Base-by-base conservation (phyloP, 2,888 invertebrate genomes). In the Andricus quercusramuli region DNA sequence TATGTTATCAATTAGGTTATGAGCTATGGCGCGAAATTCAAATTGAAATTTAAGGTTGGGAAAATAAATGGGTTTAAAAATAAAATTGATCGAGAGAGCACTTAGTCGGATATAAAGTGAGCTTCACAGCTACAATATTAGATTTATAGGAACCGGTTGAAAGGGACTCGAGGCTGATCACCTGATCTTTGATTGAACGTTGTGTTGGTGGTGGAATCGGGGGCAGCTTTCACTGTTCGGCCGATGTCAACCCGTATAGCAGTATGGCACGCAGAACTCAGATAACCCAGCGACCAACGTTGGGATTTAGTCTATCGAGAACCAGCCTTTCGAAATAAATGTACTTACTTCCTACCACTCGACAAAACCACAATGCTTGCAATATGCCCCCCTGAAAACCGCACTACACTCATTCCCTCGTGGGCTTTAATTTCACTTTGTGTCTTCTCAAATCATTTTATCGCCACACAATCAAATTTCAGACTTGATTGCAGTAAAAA, bases 221-320 rank as follows among this genome's bases (percentile, higher is more conserved):
- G 25, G 25, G 15, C 25, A 62, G 62, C 62, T 62, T 62, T 25
- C 62, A 62, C 25, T 25, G 62, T 22, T 62, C 62, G 62, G 15
- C 62, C 25, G 62, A 25, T 62, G 62, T 62, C 25, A 62, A 62
- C 62, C 15, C 62, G 62, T 62, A 62, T 25, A 11, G 25, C 62
- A 62, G 62, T 62, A 62, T 25, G 13, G 62, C 62, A 62, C 25
- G 15, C 25, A 62, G 25, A 62, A 62, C 62, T 62, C 62, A 62
- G 25, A 62, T 62, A 62, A 62, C 62, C 13, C 62, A 62, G 62
- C 25, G 5, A 62, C 25, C 22, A 15, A 25, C 25, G 15, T 25
- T 22, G 13, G 5, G 62, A 62, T 25, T 25, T 25, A 62, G 15
- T 25, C 15, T 25, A 62, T 25, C 22, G 15, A 62, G 62, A 62